Conservation (phyloP, 1,140 invertebrate species). For the Ylistrum balloti region DNA sequence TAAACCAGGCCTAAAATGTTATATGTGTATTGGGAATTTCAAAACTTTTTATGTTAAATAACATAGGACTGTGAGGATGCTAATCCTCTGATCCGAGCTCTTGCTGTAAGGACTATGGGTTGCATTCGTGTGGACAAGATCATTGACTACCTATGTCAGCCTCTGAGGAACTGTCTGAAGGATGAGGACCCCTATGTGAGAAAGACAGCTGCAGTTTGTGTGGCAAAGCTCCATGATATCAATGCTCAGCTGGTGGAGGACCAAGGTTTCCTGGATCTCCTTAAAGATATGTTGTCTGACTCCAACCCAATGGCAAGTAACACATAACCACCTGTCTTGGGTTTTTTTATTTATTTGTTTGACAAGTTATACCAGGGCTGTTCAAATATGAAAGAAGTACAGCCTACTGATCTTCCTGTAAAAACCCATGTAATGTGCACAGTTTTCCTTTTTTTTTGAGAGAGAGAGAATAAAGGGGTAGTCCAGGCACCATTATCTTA, state of each 20-base stretch:
- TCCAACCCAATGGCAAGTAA: constrained; percentile 90
- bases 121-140: constrained; percentile 99
- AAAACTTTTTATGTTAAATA: too few relatives aligned
- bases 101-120: constrained; percentile 99
- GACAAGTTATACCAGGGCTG: too few relatives aligned
- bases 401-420: too few relatives aligned
- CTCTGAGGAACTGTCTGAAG: constrained; percentile 96
- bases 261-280: constrained; percentile 98
- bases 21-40: too few relatives aligned
- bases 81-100: constrained; percentile 98
- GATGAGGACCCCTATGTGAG: constrained; percentile 99
- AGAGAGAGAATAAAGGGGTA: too few relatives aligned
- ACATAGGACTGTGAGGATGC: constrained; percentile 99
- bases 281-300: constrained; percentile 98
- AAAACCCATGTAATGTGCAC: too few relatives aligned
- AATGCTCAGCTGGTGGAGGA: constrained; percentile 98
- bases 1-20: too few relatives aligned
- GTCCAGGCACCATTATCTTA: too few relatives aligned
- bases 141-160: constrained; percentile 99
- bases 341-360: too few relatives aligned
- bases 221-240: constrained; percentile 99
- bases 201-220: constrained; percentile 99
- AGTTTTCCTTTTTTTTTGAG: too few relatives aligned
- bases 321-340: too few relatives aligned
- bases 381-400: too few relatives aligned